Conservation (phyloP, 2,797 vertebrate species). For the Smutsia gigantea region DNA sequence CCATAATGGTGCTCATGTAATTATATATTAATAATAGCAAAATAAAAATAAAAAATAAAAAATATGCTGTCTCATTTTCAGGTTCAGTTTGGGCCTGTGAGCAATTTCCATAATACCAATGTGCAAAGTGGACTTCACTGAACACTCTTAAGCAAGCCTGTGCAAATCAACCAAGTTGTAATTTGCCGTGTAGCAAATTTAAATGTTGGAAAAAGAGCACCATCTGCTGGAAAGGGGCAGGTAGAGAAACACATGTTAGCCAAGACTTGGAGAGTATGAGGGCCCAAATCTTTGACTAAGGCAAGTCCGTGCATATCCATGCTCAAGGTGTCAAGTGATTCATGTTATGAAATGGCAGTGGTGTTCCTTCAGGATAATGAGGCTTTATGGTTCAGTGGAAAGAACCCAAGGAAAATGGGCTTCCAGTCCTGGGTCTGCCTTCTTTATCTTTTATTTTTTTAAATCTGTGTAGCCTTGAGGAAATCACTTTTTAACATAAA, state of each 20-base stretch:
- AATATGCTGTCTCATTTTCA: slow-evolving; percentile 47
- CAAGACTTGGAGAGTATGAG: neutral
- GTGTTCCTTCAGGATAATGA: neutral
- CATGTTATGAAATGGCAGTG: neutral
- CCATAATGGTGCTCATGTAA: no score
- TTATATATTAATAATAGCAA: no score
- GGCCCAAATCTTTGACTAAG: neutral
- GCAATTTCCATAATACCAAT: slow-evolving; percentile 52
- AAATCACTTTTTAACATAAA: slow-evolving; percentile 39
- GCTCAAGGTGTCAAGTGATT: neutral
- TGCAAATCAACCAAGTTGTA: neutral
- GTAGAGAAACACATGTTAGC: neutral
- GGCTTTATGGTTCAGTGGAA: neutral
- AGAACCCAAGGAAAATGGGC: neutral
- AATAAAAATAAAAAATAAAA: no score
- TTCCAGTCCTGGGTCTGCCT: neutral
- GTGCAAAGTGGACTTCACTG: slow-evolving; percentile 54
- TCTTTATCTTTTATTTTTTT: neutral
- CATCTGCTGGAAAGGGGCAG: slow-evolving; percentile 84
- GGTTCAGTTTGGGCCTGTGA: slow-evolving; percentile 40
- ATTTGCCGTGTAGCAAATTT: neutral
- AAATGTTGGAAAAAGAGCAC: slow-evolving; percentile 81
- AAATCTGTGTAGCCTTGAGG: neutral
- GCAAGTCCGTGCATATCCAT: neutral
- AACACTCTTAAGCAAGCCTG: slow-evolving; percentile 27